Conservation (phyloP, 2,113 vertebrate species). For the Kryptolebias marmoratus region DNA sequence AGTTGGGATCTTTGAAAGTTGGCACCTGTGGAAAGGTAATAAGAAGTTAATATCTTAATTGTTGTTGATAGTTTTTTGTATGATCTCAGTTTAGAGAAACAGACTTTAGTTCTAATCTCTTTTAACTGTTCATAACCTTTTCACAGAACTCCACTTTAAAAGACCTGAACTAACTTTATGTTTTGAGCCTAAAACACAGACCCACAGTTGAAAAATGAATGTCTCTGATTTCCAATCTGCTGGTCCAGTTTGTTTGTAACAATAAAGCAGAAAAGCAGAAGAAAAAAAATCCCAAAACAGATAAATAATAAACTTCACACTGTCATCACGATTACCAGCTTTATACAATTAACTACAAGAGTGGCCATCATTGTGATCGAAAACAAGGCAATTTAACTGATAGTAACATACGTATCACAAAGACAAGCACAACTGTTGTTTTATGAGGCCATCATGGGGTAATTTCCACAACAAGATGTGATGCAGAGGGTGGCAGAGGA, state of each 20-base stretch:
- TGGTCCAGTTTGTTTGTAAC: neutral
- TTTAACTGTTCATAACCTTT: too few species aligned
- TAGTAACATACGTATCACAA: slow-evolving; percentile 3
- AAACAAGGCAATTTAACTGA: slow-evolving; percentile 51
- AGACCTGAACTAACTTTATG: too few species aligned
- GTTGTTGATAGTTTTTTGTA: too few species aligned
- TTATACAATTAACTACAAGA: slow-evolving; percentile 25
- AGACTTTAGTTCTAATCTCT: too few species aligned
- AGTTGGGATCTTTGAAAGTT: neutral
- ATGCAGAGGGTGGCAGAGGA: slow-evolving; percentile 79
- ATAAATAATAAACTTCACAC: slow-evolving; percentile 3
- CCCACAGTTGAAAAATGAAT: too few species aligned
- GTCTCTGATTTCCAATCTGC: too few species aligned
- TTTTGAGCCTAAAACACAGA: too few species aligned
- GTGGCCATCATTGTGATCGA: slow-evolving; percentile 31
- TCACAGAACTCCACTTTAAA: too few species aligned
- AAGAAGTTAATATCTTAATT: too few species aligned
- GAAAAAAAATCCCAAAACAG: neutral
- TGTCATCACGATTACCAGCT: neutral
- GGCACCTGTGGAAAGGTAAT: too few species aligned
- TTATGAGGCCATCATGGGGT: slow-evolving; percentile 78
- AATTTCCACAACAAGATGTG: slow-evolving; percentile 67
- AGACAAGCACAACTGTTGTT: slow-evolving; percentile 61
- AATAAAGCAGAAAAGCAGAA: neutral
- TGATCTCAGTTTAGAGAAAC: too few species aligned